A percentile compares a stretch with the other conserved stretches of the same genome.
These are phyloP conservation scores for Cydia amplana DNA, from an alignment of 1,140 invertebrate genomes.

Conservation along the genomic window DNA sequence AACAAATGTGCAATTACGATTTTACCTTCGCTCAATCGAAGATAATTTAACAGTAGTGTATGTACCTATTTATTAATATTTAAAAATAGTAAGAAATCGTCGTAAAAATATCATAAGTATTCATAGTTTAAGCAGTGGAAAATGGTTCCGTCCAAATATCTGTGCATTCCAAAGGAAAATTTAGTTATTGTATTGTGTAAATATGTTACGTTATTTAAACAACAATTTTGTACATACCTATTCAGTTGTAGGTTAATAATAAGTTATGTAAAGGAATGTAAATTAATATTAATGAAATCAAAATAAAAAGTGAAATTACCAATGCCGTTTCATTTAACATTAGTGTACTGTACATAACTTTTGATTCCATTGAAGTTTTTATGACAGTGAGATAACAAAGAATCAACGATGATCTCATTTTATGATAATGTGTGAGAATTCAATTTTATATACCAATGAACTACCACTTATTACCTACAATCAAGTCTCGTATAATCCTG, in stretches of 20 bases:
- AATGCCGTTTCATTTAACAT: background rate
- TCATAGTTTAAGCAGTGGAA: slow-evolving; percentile 43
- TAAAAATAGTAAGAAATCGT: background rate
- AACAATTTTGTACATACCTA: slow-evolving; percentile 44
- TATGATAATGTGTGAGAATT: no score
- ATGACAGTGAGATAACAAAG: no score
- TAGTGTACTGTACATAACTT: background rate
- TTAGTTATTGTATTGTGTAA: slow-evolving; percentile 49
- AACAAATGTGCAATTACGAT: slow-evolving; percentile 2
- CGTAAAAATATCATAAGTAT: slow-evolving; percentile 13
- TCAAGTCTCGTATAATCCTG: slow-evolving; percentile 19
- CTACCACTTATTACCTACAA: background rate
- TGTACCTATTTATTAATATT: slow-evolving; percentile 38
- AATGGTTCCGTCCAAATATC: slow-evolving; percentile 69
- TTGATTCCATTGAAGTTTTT: no score
- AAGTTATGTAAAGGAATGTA: slow-evolving; percentile 20
- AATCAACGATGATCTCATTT: no score
- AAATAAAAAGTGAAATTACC: slow-evolving; percentile 38
- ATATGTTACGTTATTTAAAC: slow-evolving; percentile 40
- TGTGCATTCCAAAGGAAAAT: slow-evolving; percentile 70
- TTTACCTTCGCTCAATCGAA: slow-evolving; percentile 18
- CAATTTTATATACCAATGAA: background rate
- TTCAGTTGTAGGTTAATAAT: slow-evolving; percentile 1
- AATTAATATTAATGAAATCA: slow-evolving; percentile 36
- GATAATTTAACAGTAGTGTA: slow-evolving; percentile 55